These are phyloP conservation scores for Xestobium rufovillosum DNA, from an alignment of 2,888 invertebrate genomes.

Conservation along the genomic window DNA sequence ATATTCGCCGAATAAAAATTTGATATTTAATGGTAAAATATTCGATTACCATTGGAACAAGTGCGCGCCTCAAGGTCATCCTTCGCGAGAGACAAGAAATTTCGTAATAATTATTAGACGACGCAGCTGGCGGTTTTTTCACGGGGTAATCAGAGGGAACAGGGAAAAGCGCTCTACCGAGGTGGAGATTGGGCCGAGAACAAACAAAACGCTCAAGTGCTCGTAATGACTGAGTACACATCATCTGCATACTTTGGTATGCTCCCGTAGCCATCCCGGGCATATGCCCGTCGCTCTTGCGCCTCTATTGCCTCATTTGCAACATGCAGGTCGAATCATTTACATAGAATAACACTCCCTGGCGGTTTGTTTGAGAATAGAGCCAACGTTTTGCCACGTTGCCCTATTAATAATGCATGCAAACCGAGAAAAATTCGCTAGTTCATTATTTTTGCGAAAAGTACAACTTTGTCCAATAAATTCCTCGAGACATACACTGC, in stretches of 20 bases:
- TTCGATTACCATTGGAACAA: too few species aligned
- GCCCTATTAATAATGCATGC: conserved; percentile 23
- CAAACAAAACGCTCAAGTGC: conserved; percentile 41
- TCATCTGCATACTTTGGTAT: conserved; percentile 39
- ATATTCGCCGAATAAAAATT: too few species aligned
- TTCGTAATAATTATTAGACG: too few species aligned
- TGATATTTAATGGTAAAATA: too few species aligned
- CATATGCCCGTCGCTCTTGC: conserved; percentile 26
- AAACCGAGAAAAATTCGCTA: too few species aligned
- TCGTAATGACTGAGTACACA: conserved; percentile 43
- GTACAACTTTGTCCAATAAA: too few species aligned
- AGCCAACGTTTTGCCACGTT: conserved; percentile 22
- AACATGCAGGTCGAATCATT: conserved; percentile 41
- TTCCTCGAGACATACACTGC: too few species aligned
- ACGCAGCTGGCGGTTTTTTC: conserved; percentile 10
- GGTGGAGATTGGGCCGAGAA: conserved; percentile 22
- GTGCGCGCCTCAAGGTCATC: too few species aligned
- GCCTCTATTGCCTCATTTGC: conserved; percentile 39
- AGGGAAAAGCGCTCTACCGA: conserved; percentile 26
- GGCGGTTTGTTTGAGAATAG: conserved; percentile 34
- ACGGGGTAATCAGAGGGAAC: conserved; percentile 22
- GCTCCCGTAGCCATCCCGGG: conserved; percentile 26
- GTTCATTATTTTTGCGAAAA: conserved; percentile 2
- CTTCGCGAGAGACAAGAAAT: too few species aligned
- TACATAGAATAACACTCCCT: conserved; percentile 41